These are phyloP conservation scores for Melanotaenia maccullochi DNA, from an alignment of 2,797 vertebrate species.

Conservation along the genomic window DNA sequence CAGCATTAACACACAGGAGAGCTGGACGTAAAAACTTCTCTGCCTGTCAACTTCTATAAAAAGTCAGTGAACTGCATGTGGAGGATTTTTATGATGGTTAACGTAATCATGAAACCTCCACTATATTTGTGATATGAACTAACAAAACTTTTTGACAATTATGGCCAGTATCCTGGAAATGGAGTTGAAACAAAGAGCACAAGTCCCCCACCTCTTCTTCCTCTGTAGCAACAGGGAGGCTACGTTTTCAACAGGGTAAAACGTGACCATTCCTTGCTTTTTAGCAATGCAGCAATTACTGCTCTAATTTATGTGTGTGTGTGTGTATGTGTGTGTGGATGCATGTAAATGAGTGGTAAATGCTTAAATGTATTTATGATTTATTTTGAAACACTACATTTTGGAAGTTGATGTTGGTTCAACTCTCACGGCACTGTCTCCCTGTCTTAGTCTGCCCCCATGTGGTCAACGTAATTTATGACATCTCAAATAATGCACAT, in stretches of 20 bases:
- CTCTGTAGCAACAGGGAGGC: conserved; percentile 32
- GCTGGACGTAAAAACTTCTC: conserved; percentile 30
- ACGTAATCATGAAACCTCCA: conserved; percentile 39
- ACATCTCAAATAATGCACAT: conserved; percentile 33
- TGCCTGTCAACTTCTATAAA: conserved; percentile 15
- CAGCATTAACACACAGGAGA: conserved; percentile 39
- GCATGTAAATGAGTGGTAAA: conserved; percentile 11
- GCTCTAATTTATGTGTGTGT: conserved; percentile 40
- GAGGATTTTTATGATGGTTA: conserved; percentile 17
- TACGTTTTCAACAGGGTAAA: conserved; percentile 38
- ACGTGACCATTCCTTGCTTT: conserved; percentile 26
- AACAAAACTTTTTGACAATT: conserved; percentile 41
- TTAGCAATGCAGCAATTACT: conserved; percentile 32
- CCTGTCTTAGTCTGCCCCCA: conserved; percentile 60
- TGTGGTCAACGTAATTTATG: conserved; percentile 56
- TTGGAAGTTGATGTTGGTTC: conserved; percentile 9
- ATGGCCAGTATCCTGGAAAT: conserved; percentile 63
- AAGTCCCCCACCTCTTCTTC: conserved; percentile 38
- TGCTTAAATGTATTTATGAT: conserved; percentile 58
- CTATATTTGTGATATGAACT: conserved; percentile 22
- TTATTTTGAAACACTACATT: conserved; percentile 60
- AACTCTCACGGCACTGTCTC: conserved; percentile 15
- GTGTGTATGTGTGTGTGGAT: conserved; percentile 15
- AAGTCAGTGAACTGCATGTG: conserved; percentile 14
- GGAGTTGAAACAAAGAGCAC: conserved; percentile 53